Conservation (phyloP, 2,888 invertebrate genomes). For the Ferdinandea cuprea region DNA sequence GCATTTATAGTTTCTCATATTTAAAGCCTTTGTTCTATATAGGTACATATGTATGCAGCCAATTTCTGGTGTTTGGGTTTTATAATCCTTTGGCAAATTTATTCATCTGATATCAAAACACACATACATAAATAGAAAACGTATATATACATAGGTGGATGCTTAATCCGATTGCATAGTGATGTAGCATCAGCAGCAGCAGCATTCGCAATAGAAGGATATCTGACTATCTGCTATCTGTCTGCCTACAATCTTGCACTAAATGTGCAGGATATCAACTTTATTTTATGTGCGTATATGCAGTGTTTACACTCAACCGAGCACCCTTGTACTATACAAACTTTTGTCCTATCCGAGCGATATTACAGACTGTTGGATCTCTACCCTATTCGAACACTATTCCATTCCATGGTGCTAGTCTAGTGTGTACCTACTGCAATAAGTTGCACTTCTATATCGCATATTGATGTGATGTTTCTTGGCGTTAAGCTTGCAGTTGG, state of each 20-base stretch:
- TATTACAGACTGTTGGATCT: constrained; percentile 9
- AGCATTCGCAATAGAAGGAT: constrained; percentile 56
- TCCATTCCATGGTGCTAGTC: not conserved
- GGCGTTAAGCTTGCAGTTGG: constrained; percentile 69
- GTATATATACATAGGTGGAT: constrained; percentile 24
- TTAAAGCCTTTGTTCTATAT: constrained; percentile 12
- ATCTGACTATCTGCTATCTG: constrained; percentile 67
- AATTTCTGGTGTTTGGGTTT: constrained; percentile 42
- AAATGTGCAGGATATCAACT: constrained; percentile 71
- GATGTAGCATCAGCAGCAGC: constrained; percentile 54
- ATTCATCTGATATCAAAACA: constrained; percentile 58
- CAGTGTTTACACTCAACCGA: constrained; percentile 65
- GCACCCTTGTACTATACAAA: constrained; percentile 49
- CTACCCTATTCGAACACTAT: constrained; percentile 13
- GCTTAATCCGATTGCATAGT: constrained; percentile 61
- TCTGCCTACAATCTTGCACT: constrained; percentile 67
- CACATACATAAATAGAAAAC: constrained; percentile 3
- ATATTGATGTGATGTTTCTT: constrained; percentile 72
- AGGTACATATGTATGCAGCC: constrained; percentile 1
- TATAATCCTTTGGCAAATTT: constrained; percentile 65
- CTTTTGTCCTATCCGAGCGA: constrained; percentile 27
- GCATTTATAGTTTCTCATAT: not conserved
- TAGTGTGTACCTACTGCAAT: constrained; percentile 29
- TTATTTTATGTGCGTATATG: constrained; percentile 65
- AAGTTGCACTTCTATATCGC: constrained; percentile 66